Base-by-base conservation (phyloP, 1,140 invertebrate species). In the Euwallacea fornicatus region DNA sequence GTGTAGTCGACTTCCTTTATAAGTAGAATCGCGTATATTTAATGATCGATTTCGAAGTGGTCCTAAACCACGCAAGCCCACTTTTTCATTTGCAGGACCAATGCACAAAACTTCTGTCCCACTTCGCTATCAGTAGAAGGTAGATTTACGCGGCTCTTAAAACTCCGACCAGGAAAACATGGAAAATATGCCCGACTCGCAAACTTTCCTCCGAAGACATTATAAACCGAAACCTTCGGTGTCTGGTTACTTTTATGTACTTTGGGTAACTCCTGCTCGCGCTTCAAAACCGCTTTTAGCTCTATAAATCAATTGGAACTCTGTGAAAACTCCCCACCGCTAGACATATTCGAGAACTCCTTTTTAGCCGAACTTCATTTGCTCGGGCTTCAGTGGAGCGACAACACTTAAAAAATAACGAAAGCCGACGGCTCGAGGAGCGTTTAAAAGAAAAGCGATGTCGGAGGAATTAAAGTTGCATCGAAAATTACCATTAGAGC, bases 401-500 rank as follows among this genome's bases (percentile, higher is more conserved):
- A 47, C 9, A 50, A 50, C 46, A 50, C 13, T 11, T 50, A 50
- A 11, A 50, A 50, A 50, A 13, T 50, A 11, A 11, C 46, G 46
- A 50, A 50, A 50, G 9, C 46, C 46, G 46, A 50, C 46, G 9
- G 9, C 13, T 10, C 46, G 13, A 11, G 46, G 46, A 50, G 46
- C 46, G 13, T 11, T 50, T 13, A 50, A 50, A 11, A 50, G 9
- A 10, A 50, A 50, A 33, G 16, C 21, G n/a, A 21, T 53, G 50
- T 53, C 11, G n/a, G 3, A 41, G 10, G 21, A 43, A 61, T 61
- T 43, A 61, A 61, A 61, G 59, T 43, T 41, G 21, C 42, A 61
- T 61, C 7, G 42, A 58, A 61, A 61, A 61, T 61, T 61, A n/a
- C 59, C 59, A 61, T 43, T 61, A 61, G 42, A 21, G 15, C 42